Conservation (phyloP, 1,140 invertebrate species). For the Nylanderia fulva region DNA sequence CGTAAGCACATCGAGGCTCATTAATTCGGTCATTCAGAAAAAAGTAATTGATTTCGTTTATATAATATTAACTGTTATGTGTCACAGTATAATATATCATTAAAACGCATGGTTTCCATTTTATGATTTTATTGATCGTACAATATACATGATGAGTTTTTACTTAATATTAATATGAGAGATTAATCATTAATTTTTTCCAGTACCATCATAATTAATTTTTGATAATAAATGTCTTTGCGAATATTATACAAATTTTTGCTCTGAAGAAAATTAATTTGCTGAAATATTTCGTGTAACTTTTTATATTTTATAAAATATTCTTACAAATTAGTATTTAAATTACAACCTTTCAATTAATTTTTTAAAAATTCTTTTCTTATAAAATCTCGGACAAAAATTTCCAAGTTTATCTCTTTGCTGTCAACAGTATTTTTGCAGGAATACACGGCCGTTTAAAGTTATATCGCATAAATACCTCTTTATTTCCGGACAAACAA, state of each 20-base stretch:
- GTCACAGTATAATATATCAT: not conserved
- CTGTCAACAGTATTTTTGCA: not conserved
- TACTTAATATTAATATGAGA: not conserved
- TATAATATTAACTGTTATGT: slow-evolving; percentile 11
- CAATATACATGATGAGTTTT: not conserved
- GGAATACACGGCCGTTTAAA: not conserved
- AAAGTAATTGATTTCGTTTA: slow-evolving; percentile 70
- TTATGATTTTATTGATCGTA: not conserved
- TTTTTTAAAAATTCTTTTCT: not conserved
- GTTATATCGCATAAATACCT: not conserved
- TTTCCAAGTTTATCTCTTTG: slow-evolving; percentile 3
- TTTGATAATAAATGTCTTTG: not conserved
- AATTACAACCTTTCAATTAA: not conserved
- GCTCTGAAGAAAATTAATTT: not conserved
- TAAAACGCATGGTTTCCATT: not conserved
- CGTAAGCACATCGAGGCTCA: slow-evolving; percentile 58
- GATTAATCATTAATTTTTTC: not conserved
- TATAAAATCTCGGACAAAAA: not conserved
- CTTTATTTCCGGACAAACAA: not conserved
- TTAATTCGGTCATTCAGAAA: slow-evolving; percentile 69
- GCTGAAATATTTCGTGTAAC: not conserved
- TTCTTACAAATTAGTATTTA: not conserved
- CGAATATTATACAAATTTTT: not conserved
- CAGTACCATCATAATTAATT: not conserved
- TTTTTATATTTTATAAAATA: not conserved